Evolutionary conservation across 92 coral and sea anemone genomes (phyloP), one percentile per base, ranked within the genome.

Genomic region (Epizoanthus rinbou): DNA sequence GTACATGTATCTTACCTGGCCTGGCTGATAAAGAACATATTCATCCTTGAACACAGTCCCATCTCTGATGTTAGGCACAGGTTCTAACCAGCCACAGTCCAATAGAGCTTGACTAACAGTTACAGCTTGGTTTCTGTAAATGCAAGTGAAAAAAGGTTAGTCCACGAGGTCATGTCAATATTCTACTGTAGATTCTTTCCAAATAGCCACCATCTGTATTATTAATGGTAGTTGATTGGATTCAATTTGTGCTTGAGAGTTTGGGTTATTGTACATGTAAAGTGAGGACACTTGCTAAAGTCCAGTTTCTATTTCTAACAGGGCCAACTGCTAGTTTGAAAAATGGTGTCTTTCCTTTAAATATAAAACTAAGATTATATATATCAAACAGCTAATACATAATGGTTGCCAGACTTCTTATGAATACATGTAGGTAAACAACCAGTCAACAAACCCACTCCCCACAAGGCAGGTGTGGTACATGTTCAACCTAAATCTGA

Each of bases 61-160:
- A 22, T 90, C 94, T 83, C 89, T 90, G 10, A 88, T 81, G 73
- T 85, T 83, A 8, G 98, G 94, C 8, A 95, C 94, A 57, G 97
- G 92, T 37, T 97, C 99, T 50, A 97, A 81, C 99, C 98, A 97
- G 57, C 99, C 98, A 56, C 81, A 90, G 54, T 94, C 95, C 57
- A 90, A 80, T 33, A 97, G 86, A 15, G 89, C 91, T 70, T 94
- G 98, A 11, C 99, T 90, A 81, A 94, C 87, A 47, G 70, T 88
- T 2, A 92, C 91, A 19, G 99, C 99, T 76, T 92, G 96, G 66
- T 73, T 66, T 79, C 99, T 97, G 62, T 21, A 10, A 62, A 39
- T 17, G 47, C 21, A 78, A 33, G 14, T 21, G 28, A 35, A 69
- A 8, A 39, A 18, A 22, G 17, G 52, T 16, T 41, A 50, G 24